A percentile compares a stretch with the other conserved stretches of the same genome.
These are phyloP conservation scores for Cyphomyrmex costatus DNA, from an alignment of 1,140 invertebrate genomes.

Conservation along the genomic window DNA sequence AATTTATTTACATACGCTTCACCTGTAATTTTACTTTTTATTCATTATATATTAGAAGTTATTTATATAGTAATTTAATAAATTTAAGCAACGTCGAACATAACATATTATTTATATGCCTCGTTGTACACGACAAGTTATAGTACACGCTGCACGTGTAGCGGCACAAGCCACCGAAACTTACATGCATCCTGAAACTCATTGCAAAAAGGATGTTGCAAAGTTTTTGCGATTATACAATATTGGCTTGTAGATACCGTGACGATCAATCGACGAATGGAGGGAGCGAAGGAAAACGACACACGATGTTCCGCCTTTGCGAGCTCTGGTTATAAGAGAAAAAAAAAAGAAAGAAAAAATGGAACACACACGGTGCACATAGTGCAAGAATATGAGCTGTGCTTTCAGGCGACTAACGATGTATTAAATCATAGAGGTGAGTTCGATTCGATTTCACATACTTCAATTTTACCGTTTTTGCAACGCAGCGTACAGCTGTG, in stretches of 20 bases:
- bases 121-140: conserved; percentile 14
- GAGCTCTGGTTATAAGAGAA: conserved; percentile 20
- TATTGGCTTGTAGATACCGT: conserved; percentile 24
- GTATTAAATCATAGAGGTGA: conserved; percentile 46
- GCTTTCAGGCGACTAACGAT: conserved; percentile 27
- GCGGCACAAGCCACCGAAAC: not conserved
- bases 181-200: conserved; percentile 17
- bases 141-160: not conserved
- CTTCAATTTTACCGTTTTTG: conserved; percentile 48
- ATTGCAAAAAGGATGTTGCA: conserved; percentile 29
- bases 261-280: conserved; percentile 33
- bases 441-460: conserved; percentile 59
- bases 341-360: conserved; percentile 56
- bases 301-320: conserved; percentile 62
- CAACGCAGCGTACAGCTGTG: conserved; percentile 50
- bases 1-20: conserved; percentile 12
- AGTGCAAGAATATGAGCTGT: conserved; percentile 42
- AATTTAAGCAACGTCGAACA: conserved; percentile 19
- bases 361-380: conserved; percentile 36
- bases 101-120: conserved; percentile 19
- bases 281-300: conserved; percentile 28
- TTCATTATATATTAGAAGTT: conserved; percentile 18
- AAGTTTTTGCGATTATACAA: conserved; percentile 42
- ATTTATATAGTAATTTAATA: conserved; percentile 27
- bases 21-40: not conserved